Evolutionary conservation across 2,113 vertebrate species (phyloP).

Genomic region (Protobothrops mucrosquamatus): DNA sequence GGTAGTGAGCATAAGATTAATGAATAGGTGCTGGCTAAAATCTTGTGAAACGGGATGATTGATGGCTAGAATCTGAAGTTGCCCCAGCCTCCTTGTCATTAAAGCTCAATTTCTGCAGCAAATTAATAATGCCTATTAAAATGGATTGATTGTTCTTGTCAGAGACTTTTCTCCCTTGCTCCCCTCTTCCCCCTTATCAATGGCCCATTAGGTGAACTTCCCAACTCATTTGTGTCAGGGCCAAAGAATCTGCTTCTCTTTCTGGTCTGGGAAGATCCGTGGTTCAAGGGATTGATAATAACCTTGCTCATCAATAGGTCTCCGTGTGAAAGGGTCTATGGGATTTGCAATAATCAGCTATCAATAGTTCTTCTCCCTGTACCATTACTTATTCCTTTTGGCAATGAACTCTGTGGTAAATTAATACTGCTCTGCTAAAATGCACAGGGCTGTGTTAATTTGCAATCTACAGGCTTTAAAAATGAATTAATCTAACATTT

Average conservation of each 20-base stretch:
- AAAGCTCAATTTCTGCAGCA: constrained; percentile 24
- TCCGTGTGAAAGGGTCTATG: constrained; percentile 26
- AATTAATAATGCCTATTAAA: constrained; percentile 11
- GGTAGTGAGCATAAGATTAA: constrained; percentile 5
- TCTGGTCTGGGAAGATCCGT: constrained; percentile 27
- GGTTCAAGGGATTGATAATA: constrained; percentile 35
- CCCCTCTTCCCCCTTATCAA: constrained; percentile 28
- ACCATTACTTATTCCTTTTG: constrained; percentile 22
- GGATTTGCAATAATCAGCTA: constrained; percentile 35
- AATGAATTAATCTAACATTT: constrained; percentile 13
- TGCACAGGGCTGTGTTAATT: constrained; percentile 8
- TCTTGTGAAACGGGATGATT: neutral
- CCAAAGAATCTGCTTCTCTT: constrained; percentile 33
- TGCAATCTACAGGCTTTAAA: constrained; percentile 7
- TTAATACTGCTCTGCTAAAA: neutral
- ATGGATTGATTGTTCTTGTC: constrained; percentile 21
- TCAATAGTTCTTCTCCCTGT: constrained; percentile 35
- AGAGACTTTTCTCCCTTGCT: neutral
- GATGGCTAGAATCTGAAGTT: constrained; percentile 1
- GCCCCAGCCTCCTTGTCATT: neutral
- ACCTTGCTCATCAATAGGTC: constrained; percentile 20
- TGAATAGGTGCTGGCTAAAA: constrained; percentile 9
- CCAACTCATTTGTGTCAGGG: constrained; percentile 30
- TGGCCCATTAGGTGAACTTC: constrained; percentile 40
- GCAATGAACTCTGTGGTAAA: neutral